Conservation (phyloP, 2,888 invertebrate genomes). For the Heliconius charithonia region DNA sequence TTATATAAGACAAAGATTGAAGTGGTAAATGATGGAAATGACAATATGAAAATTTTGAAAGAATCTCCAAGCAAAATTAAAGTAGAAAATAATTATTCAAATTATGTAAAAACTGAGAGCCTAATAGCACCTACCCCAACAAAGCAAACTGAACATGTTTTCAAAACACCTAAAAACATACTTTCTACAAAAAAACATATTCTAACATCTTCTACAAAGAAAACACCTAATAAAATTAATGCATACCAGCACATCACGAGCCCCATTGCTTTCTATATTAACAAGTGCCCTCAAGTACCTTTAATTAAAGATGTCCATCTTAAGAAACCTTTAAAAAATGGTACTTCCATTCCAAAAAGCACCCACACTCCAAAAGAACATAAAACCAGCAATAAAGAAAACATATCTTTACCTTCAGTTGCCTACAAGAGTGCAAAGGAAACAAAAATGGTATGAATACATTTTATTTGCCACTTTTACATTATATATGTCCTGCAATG, state of each 20-base stretch:
- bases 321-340: constrained; percentile 60
- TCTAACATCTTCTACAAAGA: constrained; percentile 54
- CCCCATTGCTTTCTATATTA: constrained; percentile 73
- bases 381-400: constrained; percentile 62
- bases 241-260: constrained; percentile 67
- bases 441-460: constrained; percentile 65
- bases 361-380: constrained; percentile 49
- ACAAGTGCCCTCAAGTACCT: constrained; percentile 64
- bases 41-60: not conserved
- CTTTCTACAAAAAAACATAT: constrained; percentile 52
- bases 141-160: constrained; percentile 40
- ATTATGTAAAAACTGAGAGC: not conserved
- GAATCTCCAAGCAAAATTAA: not conserved
- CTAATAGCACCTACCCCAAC: not conserved
- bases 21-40: not conserved
- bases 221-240: constrained; percentile 57
- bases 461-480: not conserved
- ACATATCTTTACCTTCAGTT: constrained; percentile 60
- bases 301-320: constrained; percentile 65
- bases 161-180: constrained; percentile 62
- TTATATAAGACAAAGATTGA: not conserved
- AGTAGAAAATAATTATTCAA: not conserved
- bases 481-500: not conserved
- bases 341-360: constrained; percentile 64
- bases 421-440: constrained; percentile 71